These are phyloP conservation scores for Leptoclinus maculatus DNA, from an alignment of 2,797 vertebrate genomes.

Conservation along the genomic window DNA sequence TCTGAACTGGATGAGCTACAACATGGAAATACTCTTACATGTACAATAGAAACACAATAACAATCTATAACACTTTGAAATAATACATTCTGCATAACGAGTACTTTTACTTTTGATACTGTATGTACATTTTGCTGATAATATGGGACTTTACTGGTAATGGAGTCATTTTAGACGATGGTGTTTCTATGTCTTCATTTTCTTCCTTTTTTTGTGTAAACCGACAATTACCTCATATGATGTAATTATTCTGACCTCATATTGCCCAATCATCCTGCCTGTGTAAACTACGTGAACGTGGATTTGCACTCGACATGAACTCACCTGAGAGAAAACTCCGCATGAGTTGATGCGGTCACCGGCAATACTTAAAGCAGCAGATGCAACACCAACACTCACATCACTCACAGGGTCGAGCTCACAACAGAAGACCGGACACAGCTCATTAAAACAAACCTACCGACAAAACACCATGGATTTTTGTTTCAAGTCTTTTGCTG, in stretches of 20 bases:
- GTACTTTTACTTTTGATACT: neutral
- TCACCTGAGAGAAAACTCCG: constrained; percentile 75
- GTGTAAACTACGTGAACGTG: neutral
- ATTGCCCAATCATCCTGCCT: neutral
- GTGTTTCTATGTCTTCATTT: no score
- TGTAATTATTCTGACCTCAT: neutral
- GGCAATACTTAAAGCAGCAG: neutral
- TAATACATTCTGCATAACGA: neutral
- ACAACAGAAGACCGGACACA: neutral
- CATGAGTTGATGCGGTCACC: no score
- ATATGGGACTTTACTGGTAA: neutral
- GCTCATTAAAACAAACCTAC: neutral
- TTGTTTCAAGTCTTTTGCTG: neutral
- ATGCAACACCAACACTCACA: neutral
- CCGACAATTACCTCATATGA: neutral
- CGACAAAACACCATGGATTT: constrained; percentile 24
- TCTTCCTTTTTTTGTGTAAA: neutral
- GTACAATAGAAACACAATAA: neutral
- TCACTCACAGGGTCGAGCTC: neutral
- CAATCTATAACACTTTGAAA: neutral
- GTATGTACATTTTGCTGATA: neutral
- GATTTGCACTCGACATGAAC: constrained; percentile 24
- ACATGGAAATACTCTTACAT: neutral
- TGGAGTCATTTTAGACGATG: neutral
- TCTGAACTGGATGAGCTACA: neutral